Percentiles rank a stretch among this genome's conserved stretches.
Evolutionary conservation across 1,140 invertebrate genomes (phyloP).

Genomic region (Acromyrmex heyeri): DNA sequence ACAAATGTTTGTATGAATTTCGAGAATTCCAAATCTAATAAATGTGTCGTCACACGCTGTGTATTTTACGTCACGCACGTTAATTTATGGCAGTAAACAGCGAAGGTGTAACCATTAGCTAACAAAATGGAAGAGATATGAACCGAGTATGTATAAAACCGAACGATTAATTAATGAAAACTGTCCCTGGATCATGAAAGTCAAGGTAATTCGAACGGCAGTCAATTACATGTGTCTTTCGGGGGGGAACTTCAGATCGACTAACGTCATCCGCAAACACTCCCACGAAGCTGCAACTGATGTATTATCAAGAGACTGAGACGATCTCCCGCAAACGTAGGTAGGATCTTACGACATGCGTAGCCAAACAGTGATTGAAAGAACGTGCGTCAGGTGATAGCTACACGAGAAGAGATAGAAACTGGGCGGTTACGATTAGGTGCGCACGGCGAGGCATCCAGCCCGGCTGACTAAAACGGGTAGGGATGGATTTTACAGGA

Average conservation of each 20-base stretch:
- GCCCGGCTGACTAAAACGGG: constrained; percentile 7
- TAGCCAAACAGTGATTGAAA: constrained; percentile 51
- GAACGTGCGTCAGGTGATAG: constrained; percentile 48
- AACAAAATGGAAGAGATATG: constrained; percentile 31
- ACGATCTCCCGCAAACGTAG: constrained; percentile 18
- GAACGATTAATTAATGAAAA: constrained; percentile 54
- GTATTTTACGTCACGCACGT: constrained; percentile 20
- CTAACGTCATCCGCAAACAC: constrained; percentile 61
- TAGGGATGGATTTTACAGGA: constrained; percentile 12
- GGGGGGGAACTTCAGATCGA: neutral
- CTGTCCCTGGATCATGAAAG: neutral
- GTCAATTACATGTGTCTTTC: constrained; percentile 38
- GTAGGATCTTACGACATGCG: constrained; percentile 32
- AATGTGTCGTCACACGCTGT: neutral
- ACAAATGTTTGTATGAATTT: constrained; percentile 5
- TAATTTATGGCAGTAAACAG: constrained; percentile 19
- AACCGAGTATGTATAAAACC: constrained; percentile 15
- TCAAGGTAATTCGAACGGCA: constrained; percentile 28
- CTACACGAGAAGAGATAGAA: constrained; percentile 42
- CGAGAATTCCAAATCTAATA: neutral
- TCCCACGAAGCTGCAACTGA: constrained; percentile 41
- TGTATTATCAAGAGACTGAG: neutral
- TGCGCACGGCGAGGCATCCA: neutral
- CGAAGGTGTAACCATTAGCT: constrained; percentile 10
- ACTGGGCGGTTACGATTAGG: constrained; percentile 38